Percentiles rank a stretch among this genome's conserved stretches.
phyloP scores from a whole-genome alignment of 2,888 invertebrate species.

The Drosophila formosana region DNA sequence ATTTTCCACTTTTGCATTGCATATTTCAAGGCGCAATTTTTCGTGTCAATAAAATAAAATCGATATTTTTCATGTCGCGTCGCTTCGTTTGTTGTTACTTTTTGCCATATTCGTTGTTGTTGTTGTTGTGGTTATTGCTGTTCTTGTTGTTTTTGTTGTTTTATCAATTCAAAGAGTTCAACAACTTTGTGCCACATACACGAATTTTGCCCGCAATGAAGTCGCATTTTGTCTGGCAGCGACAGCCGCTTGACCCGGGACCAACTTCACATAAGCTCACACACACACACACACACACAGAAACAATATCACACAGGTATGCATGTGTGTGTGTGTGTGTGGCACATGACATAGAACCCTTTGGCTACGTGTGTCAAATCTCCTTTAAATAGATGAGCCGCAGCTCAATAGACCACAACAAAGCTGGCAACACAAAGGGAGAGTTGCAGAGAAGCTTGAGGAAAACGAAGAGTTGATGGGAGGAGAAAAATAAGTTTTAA shows the following conservation, averaged over 20 bases:
- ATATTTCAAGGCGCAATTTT: constrained; percentile 78
- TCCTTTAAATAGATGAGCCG: constrained; percentile 8
- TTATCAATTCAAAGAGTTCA: constrained; percentile 59
- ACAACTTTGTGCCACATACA: constrained; percentile 69
- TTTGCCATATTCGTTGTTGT: neutral
- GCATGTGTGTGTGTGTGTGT: constrained; percentile 4
- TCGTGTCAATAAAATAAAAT: constrained; percentile 75
- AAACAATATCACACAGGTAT: constrained; percentile 13
- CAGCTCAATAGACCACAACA: neutral
- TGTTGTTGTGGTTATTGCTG: neutral
- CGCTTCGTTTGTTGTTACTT: constrained; percentile 4
- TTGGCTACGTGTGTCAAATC: constrained; percentile 15
- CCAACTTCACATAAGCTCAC: constrained; percentile 4
- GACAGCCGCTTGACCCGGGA: constrained; percentile 48
- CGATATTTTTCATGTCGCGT: constrained; percentile 55
- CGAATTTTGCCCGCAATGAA: constrained; percentile 24
- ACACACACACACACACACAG: constrained; percentile 1
- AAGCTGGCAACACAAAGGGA: neutral
- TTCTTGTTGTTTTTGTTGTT: constrained; percentile 26
- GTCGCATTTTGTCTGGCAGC: constrained; percentile 36
- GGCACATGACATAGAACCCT: constrained; percentile 20
- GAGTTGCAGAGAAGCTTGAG: neutral
- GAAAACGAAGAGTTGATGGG: neutral
- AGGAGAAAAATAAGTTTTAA: neutral
- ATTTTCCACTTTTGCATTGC: constrained; percentile 66